phyloP scores from a whole-genome alignment of 2,113 vertebrate species.

The Lophotis ruficrista region DNA sequence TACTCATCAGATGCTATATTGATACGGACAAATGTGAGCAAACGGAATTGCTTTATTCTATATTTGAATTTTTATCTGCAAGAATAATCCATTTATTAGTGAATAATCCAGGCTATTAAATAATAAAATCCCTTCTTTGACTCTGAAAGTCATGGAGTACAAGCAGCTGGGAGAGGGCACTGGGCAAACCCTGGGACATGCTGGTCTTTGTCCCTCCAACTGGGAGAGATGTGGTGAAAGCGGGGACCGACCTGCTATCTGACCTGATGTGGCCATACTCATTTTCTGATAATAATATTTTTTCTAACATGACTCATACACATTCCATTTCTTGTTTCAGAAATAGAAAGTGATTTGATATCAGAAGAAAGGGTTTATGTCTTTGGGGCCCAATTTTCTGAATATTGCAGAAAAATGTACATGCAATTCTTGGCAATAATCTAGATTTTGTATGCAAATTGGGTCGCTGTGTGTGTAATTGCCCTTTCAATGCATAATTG shows the following conservation, averaged over 20 bases:
- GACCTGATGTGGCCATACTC: neutral
- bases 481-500: slow-evolving; percentile 48
- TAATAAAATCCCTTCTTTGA: neutral
- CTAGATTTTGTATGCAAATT: slow-evolving; percentile 48
- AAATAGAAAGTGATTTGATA: neutral
- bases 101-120: slow-evolving; percentile 39
- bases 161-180: neutral
- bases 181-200: neutral
- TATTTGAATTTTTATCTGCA: slow-evolving; percentile 49
- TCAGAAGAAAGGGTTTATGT: neutral
- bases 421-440: slow-evolving; percentile 12
- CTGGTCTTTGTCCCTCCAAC: neutral
- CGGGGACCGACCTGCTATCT: neutral
- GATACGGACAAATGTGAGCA: slow-evolving; percentile 4
- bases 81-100: slow-evolving; percentile 32
- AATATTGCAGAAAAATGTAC: neutral
- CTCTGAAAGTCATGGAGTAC: neutral
- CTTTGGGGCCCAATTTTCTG: slow-evolving; percentile 41
- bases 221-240: neutral
- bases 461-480: slow-evolving; percentile 34
- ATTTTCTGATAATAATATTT: neutral
- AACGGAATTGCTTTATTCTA: neutral
- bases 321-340: neutral
- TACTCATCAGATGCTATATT: neutral
- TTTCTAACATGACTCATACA: neutral